Base-by-base conservation (phyloP, 2,113 vertebrate species). In the Phalacrocorax brasilianus region DNA sequence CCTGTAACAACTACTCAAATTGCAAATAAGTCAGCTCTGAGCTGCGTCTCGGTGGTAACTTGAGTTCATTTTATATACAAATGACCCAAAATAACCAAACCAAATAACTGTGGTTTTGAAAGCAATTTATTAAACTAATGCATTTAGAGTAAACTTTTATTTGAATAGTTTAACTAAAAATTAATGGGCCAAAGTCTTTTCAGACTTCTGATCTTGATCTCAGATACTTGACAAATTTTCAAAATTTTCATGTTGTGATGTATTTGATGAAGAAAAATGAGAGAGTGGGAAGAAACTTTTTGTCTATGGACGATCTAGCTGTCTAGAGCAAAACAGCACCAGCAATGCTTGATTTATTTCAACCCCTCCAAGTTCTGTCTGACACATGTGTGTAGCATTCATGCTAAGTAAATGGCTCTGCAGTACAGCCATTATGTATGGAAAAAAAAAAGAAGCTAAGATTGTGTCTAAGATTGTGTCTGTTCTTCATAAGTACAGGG, bases 231-330 rank as follows among this genome's bases (percentile, higher is more conserved):
- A 53, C 33, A 53, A 14, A 2, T 42, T 70, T 53, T 53, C 24
- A 1, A 71, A 53, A 27, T 50, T 20, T 38, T 66, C 5, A 13
- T 22, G 12, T 79, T 70, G 35, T 1, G 4, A 74, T 75, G 13
- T 83, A 59, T 59, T 83, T 63, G 47, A n/a, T 76, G 26, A 87
- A 79, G 44, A 52, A 59, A 70, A 33, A 9, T 32, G 32, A 38
- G 72, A 44, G 53, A 62, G 6, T 61, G n/a, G 28, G 26, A 73
- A 59, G 49, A 70, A 59, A 24, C 19, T 33, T 30, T 45, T 71
- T n/a, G 12, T 4, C 11, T 56, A 3, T 24, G 56, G 26, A 22
- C 2, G 0, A 6, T 49, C 5, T 47, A 49, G 16, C 17, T 70
- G 40, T 30, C 56, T 72, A 28, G 58, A 56, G 44, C 21, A n/a